A percentile compares a stretch with the other conserved stretches of the same genome.
Conservation (phyloP, 2,888 invertebrate species). For the Athripsodes cinereus region DNA sequence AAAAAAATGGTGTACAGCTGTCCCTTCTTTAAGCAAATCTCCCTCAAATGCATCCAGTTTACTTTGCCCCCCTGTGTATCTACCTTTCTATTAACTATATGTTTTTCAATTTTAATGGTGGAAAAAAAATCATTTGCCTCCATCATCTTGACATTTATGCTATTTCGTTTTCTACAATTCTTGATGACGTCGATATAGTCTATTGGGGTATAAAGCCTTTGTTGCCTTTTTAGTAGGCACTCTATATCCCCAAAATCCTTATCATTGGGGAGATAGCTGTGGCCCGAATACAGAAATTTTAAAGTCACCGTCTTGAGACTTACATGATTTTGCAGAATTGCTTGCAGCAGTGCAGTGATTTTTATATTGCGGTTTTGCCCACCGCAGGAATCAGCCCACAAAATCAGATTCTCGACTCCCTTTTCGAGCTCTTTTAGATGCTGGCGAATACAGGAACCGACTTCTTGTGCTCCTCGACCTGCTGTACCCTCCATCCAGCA, state of each 20-base stretch:
- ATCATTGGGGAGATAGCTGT: too few relatives aligned
- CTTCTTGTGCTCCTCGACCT: slow-evolving; percentile 30
- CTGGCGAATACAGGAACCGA: slow-evolving; percentile 28
- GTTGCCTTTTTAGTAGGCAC: neutral
- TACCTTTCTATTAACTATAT: too few relatives aligned
- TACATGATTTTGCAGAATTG: neutral
- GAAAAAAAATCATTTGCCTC: too few relatives aligned
- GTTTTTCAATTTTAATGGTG: too few relatives aligned
- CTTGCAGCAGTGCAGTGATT: neutral
- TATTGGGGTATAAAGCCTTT: neutral
- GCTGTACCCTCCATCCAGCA: slow-evolving; percentile 29
- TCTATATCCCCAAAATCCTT: neutral
- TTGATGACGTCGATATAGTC: neutral
- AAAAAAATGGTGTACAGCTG: neutral
- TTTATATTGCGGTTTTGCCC: too few relatives aligned
- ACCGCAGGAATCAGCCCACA: too few relatives aligned
- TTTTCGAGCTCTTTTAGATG: slow-evolving; percentile 21
- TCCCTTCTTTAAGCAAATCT: neutral
- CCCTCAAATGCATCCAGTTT: neutral
- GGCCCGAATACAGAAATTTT: too few relatives aligned
- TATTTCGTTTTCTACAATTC: neutral
- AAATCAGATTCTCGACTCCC: slow-evolving; percentile 21
- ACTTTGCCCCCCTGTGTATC: too few relatives aligned
- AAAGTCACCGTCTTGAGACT: too few relatives aligned
- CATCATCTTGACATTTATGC: neutral